phyloP scores from a whole-genome alignment of 2,888 invertebrate genomes.

The Ophion obscuratus region DNA sequence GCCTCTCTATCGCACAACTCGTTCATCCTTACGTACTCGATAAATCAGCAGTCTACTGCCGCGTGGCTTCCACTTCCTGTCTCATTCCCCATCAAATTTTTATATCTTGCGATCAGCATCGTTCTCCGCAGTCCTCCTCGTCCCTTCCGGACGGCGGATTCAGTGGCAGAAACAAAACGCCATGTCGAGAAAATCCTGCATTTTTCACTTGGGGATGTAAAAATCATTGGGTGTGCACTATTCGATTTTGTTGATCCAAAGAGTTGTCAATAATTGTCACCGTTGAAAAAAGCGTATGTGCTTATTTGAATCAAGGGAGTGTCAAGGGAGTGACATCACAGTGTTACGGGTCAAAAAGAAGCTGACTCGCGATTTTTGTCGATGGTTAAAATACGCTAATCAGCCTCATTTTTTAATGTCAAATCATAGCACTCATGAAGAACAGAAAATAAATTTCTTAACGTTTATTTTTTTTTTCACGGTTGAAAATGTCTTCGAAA shows the following conservation, averaged over 20 bases:
- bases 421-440: too few species aligned
- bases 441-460: too few species aligned
- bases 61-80: slow-evolving; percentile 24
- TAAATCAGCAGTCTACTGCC: slow-evolving; percentile 57
- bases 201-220: background rate
- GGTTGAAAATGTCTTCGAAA: too few species aligned
- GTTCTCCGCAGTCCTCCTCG: background rate
- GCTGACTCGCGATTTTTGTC: too few species aligned
- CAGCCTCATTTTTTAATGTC: too few species aligned
- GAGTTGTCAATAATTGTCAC: background rate
- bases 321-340: too few species aligned
- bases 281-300: background rate
- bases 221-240: background rate
- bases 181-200: background rate
- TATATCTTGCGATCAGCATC: slow-evolving; percentile 28
- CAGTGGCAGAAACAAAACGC: background rate
- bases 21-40: slow-evolving; percentile 55
- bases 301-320: too few species aligned
- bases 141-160: background rate
- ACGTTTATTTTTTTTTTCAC: too few species aligned
- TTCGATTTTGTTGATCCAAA: background rate
- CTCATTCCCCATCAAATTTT: slow-evolving; percentile 39
- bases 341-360: too few species aligned
- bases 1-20: slow-evolving; percentile 33
- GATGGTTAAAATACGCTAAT: too few species aligned